Base-by-base conservation (phyloP, 2,888 invertebrate genomes). In the Zele albiditarsus region DNA sequence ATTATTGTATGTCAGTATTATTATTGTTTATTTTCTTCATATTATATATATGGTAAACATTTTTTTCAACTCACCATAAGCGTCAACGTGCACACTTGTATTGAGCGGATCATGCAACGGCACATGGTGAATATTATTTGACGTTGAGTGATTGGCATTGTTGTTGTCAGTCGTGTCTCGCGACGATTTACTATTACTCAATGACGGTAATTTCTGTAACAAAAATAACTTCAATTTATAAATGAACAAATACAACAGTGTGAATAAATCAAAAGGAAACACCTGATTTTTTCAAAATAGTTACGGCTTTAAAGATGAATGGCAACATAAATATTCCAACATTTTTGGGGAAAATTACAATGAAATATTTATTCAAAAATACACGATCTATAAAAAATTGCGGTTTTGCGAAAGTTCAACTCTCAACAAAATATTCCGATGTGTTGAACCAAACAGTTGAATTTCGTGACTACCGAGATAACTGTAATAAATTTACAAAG, bases 91-190 rank as follows among this genome's bases (percentile, higher is more conserved):
- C 63, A 85, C 81, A 77, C 84, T 84, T 74, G 85, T 82, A 79
- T 84, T 85, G 79, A 85, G 84, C 58, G 87, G 83, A 78, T 89
- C 88, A 81, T 87, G 86, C 74, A 86, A 79, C 77, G 87, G 87
- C 82, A 87, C 79, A 79, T 85, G 86, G 84, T 88, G 88, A 75
- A 88, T 87, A 78, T 87, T 87, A 80, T 87, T 88, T 69, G 85
- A 82, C 71, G 86, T 88, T 60, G 86, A 83, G 80, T 87, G 87
- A 82, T 88, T 88, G 71, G 86, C 87, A 83, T 89, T 89, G 77
- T 88, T 89, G 83, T 89, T 89, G 77, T 89, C 85, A 75, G 85
- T 82, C 80, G 86, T 86, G 77, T 89, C 88, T 71, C 88, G 84
- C 77, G 86, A 85, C 69, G 87, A 82, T 82, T 88, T 89, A 20